Conservation (phyloP, 2,113 vertebrate genomes). For the Lipotes vexillifer region DNA sequence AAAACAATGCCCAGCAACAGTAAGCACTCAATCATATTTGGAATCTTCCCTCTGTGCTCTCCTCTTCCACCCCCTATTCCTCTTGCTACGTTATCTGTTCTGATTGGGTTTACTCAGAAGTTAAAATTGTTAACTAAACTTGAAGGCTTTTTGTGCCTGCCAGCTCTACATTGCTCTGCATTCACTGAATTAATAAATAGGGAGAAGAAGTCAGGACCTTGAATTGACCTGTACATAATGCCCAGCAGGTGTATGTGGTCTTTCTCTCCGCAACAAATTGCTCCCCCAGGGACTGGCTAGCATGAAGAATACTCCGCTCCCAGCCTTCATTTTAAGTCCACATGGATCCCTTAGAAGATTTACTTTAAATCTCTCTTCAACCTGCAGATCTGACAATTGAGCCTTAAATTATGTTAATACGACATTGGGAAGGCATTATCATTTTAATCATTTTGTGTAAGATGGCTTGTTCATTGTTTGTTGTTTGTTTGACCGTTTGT, state of each 20-base stretch:
- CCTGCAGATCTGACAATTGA: background rate
- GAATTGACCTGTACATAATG: background rate
- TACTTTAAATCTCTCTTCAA: background rate
- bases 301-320: background rate
- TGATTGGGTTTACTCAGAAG: background rate
- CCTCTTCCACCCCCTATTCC: background rate
- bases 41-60: background rate
- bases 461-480: background rate
- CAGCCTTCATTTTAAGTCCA: background rate
- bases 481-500: background rate
- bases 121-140: background rate
- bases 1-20: background rate
- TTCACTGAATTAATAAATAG: constrained; percentile 27
- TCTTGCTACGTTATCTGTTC: background rate
- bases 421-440: background rate
- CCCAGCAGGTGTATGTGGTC: background rate
- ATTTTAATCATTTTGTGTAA: background rate
- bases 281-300: background rate
- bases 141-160: background rate
- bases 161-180: background rate
- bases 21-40: background rate
- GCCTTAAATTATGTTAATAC: background rate
- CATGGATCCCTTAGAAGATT: background rate
- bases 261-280: constrained; percentile 16
- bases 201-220: constrained; percentile 12